phyloP scores from a whole-genome alignment of 2,888 invertebrate genomes.

The Megalurothrips usitatus region DNA sequence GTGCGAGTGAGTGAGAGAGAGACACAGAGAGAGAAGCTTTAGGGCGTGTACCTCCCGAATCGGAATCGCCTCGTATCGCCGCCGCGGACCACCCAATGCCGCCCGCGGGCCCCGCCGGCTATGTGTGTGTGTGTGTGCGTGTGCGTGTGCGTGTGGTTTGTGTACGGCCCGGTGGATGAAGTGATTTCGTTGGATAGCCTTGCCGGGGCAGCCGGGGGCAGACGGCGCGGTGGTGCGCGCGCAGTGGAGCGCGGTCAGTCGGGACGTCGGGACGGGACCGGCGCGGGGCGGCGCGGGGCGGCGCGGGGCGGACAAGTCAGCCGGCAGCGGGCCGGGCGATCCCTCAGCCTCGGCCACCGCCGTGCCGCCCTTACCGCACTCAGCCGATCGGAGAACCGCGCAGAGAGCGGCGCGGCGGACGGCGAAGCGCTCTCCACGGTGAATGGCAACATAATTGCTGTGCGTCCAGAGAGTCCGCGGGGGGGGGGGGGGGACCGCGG shows the following conservation, averaged over 20 bases:
- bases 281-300: not conserved
- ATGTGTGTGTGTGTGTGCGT: not conserved
- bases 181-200: constrained; percentile 9
- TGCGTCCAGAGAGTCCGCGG: not conserved
- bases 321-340: no score
- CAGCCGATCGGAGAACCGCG: no score
- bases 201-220: not conserved
- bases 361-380: no score
- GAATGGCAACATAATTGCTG: not conserved
- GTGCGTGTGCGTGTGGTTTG: not conserved
- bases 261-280: not conserved
- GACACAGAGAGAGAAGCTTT: not conserved
- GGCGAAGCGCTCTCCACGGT: not conserved
- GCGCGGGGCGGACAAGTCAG: not conserved
- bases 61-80: no score
- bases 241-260: not conserved
- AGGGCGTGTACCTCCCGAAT: no score
- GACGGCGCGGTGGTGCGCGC: not conserved
- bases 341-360: no score
- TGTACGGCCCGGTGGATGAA: constrained; percentile 1
- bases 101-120: no score
- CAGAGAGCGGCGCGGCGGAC: no score
- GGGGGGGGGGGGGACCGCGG: not conserved
- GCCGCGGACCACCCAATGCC: no score
- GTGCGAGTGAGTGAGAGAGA: not conserved